Base-by-base conservation (phyloP, 2,888 invertebrate species). In the Stictocephala bisonia region DNA sequence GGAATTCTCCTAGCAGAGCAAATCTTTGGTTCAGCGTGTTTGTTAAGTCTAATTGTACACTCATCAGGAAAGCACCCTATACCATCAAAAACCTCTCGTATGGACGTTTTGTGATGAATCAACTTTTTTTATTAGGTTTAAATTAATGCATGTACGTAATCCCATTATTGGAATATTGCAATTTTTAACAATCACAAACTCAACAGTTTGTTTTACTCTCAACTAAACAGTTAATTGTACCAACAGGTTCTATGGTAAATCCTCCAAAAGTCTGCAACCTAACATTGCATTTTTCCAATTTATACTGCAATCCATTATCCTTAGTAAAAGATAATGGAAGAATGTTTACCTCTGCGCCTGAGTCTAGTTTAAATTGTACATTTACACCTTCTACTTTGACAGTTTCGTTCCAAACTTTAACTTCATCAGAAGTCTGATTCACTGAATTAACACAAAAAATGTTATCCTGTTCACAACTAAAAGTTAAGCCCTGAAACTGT, bases 51-150 rank as follows among this genome's bases (percentile, higher is more conserved):
- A 15, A 73, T 29, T 11, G 18, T 13, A 31, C 56, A 18, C 20
- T 41, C n/a, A 22, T 58, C 68, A 22, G 73, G 72, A 27, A 69
- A 73, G 18, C 41, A 68, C 18, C 56, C 69, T 13, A 69, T 20
- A 27, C 69, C 69, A 27, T 7, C 48, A 48, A 73, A 73, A 2
- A 73, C 50, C 56, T 69, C 60, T 35, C n/a, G n/a, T n/a, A n/a
- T n/a, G n/a, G n/a, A 26, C 29, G 22, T 68, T 69, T 44, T 58
- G 15, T 20, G 41, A 58, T 9, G 27, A n/a, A 70, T 56, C n/a
- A n/a, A 44, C 9, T n/a, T 29, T 58, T 15, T 58, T 58, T 29
- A 29, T n/a, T 27, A 31, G 58, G 31, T 31, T 15, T 31, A 6
- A 53, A n/a, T n/a, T n/a, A n/a, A n/a, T n/a, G n/a, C n/a, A n/a